Conservation (phyloP, 2,888 invertebrate species). For the Netelia fuscicornis region DNA sequence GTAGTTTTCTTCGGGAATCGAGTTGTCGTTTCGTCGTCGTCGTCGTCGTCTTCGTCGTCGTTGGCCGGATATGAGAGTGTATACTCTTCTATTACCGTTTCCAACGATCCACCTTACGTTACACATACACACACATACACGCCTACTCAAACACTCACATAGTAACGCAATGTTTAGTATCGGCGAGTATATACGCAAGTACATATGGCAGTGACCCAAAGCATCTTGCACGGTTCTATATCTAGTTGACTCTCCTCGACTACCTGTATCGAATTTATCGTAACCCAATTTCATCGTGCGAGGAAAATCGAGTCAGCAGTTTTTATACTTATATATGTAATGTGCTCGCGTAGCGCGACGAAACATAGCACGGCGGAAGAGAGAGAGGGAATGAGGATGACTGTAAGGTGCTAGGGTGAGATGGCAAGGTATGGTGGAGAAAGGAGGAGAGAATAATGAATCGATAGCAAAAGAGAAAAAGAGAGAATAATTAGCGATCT, state of each 20-base stretch:
- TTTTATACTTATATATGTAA: conserved; percentile 18
- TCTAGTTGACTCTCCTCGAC: conserved; percentile 38
- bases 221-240: conserved; percentile 28
- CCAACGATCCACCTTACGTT: conserved; percentile 40
- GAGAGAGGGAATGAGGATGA: background rate
- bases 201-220: conserved; percentile 39
- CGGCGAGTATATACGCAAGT: conserved; percentile 28
- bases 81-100: conserved; percentile 59
- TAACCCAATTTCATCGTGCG: conserved; percentile 58
- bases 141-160: background rate
- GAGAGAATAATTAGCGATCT: too few species aligned
- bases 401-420: too few species aligned
- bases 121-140: conserved; percentile 15
- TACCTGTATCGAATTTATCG: conserved; percentile 64
- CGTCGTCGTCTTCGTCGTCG: conserved; percentile 41
- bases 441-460: background rate
- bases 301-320: conserved; percentile 50
- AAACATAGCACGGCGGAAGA: background rate
- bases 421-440: too few species aligned
- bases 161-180: conserved; percentile 38
- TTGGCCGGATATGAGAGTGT: conserved; percentile 59
- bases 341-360: background rate
- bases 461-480: background rate
- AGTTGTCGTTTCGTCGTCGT: conserved; percentile 64
- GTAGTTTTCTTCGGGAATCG: conserved; percentile 63